Conservation (phyloP, 2,113 vertebrate species). For the Xiphophorus hellerii region DNA sequence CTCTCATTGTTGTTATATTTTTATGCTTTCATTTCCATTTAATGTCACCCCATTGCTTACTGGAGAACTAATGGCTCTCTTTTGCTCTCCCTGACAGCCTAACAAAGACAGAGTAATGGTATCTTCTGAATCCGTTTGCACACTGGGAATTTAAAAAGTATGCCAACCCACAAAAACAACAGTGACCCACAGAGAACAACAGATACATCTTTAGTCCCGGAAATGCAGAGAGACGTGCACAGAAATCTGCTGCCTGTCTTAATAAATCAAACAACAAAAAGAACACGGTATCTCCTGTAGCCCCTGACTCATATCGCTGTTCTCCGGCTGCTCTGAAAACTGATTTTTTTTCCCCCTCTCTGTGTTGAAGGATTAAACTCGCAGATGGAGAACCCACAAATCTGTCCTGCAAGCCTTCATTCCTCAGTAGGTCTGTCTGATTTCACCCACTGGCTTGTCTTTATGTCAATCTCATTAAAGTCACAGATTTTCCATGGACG, state of each 20-base stretch:
- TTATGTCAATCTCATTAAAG: constrained; percentile 57
- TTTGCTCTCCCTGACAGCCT: constrained; percentile 28
- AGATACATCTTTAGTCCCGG: not conserved
- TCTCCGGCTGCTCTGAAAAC: constrained; percentile 47
- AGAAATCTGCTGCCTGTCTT: constrained; percentile 17
- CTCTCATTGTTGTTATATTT: constrained; percentile 37
- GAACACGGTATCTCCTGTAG: constrained; percentile 44
- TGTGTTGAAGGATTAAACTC: constrained; percentile 61
- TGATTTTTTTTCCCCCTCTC: constrained; percentile 40
- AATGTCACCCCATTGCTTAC: constrained; percentile 42
- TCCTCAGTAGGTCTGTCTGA: constrained; percentile 33
- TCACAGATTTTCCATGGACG: constrained; percentile 60
- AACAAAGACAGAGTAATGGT: constrained; percentile 42
- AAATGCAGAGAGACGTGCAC: constrained; percentile 21
- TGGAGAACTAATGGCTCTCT: constrained; percentile 28
- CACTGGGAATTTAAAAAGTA: constrained; percentile 33
- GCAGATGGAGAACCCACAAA: constrained; percentile 75
- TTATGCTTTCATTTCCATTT: constrained; percentile 60
- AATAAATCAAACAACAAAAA: constrained; percentile 41
- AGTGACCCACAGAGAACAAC: constrained; percentile 19
- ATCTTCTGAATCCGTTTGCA: constrained; percentile 30
- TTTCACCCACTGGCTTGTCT: constrained; percentile 52
- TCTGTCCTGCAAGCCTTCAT: constrained; percentile 62
- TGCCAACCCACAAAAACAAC: constrained; percentile 3
- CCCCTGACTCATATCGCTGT: constrained; percentile 31